A percentile compares a stretch with the other conserved stretches of the same genome.
Conservation (phyloP, 2,797 vertebrate species). For the Manis pentadactyla region DNA sequence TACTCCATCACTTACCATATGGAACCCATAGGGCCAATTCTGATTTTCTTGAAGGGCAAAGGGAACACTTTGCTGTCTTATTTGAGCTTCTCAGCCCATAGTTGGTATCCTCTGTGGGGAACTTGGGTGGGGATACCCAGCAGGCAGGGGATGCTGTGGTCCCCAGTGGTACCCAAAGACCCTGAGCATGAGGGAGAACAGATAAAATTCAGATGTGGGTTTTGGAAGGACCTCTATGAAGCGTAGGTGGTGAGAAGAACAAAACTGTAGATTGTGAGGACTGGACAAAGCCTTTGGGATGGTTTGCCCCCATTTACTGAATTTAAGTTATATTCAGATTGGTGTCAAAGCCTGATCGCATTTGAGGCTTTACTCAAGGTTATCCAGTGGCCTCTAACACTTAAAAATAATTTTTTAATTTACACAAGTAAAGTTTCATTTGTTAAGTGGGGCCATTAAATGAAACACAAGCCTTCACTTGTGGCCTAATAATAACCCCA, state of each 20-base stretch:
- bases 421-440: slow-evolving; percentile 42
- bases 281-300: neutral
- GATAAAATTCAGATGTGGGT: neutral
- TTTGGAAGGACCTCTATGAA: neutral
- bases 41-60: neutral
- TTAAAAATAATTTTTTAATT: slow-evolving; percentile 60
- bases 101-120: neutral
- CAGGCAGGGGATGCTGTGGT: neutral
- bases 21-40: neutral
- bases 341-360: neutral
- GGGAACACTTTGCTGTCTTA: neutral
- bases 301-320: neutral
- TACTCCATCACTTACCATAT: rapidly evolving
- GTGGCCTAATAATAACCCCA: slow-evolving; percentile 38
- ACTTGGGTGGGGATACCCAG: neutral
- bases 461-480: slow-evolving; percentile 60
- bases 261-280: neutral
- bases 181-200: neutral
- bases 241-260: neutral
- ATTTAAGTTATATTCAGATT: neutral
- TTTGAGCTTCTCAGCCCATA: neutral
- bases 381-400: neutral
- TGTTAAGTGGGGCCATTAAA: slow-evolving; percentile 65
- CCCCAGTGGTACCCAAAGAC: neutral
- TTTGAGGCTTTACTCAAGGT: neutral